Percentiles rank a stretch among this genome's conserved stretches.
Evolutionary conservation across 1,140 invertebrate species (phyloP).

Genomic region (Temnothorax longispinosus): DNA sequence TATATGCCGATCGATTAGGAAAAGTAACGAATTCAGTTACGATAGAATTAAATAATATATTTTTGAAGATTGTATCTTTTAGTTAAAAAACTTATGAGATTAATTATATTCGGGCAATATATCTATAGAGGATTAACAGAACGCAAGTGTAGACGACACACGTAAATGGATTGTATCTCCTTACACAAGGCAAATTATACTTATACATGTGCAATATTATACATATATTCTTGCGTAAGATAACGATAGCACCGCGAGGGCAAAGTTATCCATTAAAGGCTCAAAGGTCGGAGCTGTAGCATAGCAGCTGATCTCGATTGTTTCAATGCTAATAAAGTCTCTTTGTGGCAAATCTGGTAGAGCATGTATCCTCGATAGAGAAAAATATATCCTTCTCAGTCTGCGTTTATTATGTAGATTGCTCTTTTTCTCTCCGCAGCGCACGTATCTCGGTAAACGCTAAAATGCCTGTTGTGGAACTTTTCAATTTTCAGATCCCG

Average conservation of each 20-base stretch:
- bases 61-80: neutral
- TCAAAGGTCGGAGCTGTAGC: neutral
- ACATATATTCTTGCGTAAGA: neutral
- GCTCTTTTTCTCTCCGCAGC: neutral
- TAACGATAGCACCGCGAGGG: neutral
- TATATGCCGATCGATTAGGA: neutral
- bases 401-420: neutral
- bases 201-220: neutral
- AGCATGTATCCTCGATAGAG: conserved; percentile 37
- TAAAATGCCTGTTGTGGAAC: conserved; percentile 70
- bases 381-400: neutral
- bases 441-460: conserved; percentile 19
- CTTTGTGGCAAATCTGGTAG: conserved; percentile 6
- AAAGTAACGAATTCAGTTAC: neutral
- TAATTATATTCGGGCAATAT: neutral
- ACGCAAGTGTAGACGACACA: neutral
- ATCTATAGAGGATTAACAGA: neutral
- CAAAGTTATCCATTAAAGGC: neutral
- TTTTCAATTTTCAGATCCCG: conserved; percentile 83
- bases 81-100: neutral
- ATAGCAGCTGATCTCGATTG: conserved; percentile 12
- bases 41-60: conserved; percentile 1
- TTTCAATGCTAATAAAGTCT: conserved; percentile 26
- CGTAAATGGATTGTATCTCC: neutral
- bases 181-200: neutral